phyloP scores from a whole-genome alignment of 2,797 vertebrate genomes.

The Peromyscus attwateri region DNA sequence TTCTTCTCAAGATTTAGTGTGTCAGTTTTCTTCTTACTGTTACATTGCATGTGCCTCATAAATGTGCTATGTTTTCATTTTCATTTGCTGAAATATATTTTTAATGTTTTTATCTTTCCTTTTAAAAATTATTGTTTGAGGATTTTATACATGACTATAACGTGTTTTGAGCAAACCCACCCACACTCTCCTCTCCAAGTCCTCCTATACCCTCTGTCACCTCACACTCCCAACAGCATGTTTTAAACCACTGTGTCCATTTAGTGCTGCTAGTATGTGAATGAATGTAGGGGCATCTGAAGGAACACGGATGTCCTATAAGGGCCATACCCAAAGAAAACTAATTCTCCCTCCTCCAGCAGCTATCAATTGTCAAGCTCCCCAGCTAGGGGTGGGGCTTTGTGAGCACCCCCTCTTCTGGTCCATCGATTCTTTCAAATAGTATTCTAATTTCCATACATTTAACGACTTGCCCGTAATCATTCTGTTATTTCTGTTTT shows the following conservation, averaged over 20 bases:
- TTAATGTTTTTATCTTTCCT: not conserved
- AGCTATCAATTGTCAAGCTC: too few relatives aligned
- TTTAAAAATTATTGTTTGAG: not conserved
- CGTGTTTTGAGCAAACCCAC: not conserved
- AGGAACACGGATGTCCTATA: not conserved
- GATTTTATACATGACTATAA: not conserved
- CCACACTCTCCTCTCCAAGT: too few relatives aligned
- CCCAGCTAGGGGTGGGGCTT: not conserved
- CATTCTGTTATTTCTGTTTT: conserved; percentile 14
- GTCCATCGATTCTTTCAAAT: not conserved
- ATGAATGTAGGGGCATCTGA: not conserved
- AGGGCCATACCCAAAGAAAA: not conserved
- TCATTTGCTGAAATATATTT: not conserved
- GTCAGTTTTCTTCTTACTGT: not conserved
- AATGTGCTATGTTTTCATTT: not conserved
- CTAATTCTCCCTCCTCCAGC: too few relatives aligned
- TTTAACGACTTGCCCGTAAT: not conserved
- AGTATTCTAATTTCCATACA: not conserved
- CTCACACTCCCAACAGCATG: not conserved
- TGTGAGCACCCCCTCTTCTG: not conserved
- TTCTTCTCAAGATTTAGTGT: not conserved
- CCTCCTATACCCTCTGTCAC: not conserved
- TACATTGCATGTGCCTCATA: not conserved
- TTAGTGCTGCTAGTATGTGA: not conserved
- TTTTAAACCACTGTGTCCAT: not conserved